phyloP scores from a whole-genome alignment of 2,797 vertebrate genomes.

The Knipowitschia caucasica region DNA sequence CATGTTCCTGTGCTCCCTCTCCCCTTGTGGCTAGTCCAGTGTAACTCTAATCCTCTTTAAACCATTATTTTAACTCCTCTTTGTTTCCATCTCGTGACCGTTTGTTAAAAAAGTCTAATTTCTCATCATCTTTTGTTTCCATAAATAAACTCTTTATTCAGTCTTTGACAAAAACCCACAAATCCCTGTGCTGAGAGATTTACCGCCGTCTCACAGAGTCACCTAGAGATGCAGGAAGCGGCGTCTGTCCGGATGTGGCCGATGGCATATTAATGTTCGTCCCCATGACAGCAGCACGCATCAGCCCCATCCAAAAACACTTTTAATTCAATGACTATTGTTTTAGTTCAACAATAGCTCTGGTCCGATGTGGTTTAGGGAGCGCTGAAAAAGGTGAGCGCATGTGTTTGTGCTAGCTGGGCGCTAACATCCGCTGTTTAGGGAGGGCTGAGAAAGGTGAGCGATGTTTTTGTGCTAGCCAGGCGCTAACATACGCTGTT shows the following conservation, averaged over 20 bases:
- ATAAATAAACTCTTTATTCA: constrained; percentile 19
- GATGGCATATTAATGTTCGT: constrained; percentile 81
- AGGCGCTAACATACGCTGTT: too few species aligned
- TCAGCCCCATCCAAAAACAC: constrained; percentile 66
- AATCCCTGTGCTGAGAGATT: constrained; percentile 38
- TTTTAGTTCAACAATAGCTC: constrained; percentile 74
- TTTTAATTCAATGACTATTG: constrained; percentile 79
- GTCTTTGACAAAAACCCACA: constrained; percentile 18
- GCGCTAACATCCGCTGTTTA: constrained; percentile 61
- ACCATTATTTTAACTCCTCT: too few species aligned
- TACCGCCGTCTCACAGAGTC: constrained; percentile 11
- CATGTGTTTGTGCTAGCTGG: constrained; percentile 59
- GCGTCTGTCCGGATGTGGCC: constrained; percentile 79
- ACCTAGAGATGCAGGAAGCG: constrained; percentile 74
- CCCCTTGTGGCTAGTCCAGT: too few species aligned
- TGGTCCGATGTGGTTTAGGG: constrained; percentile 51
- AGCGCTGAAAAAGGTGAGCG: constrained; percentile 74
- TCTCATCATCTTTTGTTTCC: neutral
- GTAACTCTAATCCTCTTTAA: too few species aligned
- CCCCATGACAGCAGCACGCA: constrained; percentile 71
- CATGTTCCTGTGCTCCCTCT: too few species aligned
- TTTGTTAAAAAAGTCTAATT: too few species aligned
- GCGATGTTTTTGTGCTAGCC: too few species aligned
- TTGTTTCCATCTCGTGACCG: too few species aligned
- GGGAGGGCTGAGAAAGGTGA: too few species aligned